phyloP scores from a whole-genome alignment of 1,140 invertebrate species.

The Tribolium madens region DNA sequence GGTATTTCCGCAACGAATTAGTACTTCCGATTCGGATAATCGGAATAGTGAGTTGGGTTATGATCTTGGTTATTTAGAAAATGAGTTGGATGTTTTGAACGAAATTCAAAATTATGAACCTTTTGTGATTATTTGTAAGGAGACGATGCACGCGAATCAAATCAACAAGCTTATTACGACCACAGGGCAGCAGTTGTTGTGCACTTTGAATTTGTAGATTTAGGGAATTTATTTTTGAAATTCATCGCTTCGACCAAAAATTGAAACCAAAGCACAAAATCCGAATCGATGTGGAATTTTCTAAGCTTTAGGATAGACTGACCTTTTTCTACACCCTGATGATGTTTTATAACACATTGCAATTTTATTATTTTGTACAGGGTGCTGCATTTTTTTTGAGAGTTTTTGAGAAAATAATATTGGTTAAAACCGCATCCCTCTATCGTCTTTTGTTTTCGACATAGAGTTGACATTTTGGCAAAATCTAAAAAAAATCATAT shows the following conservation, averaged over 20 bases:
- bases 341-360: no score
- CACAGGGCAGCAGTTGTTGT: constrained; percentile 72
- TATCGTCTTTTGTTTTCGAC: no score
- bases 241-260: constrained; percentile 19
- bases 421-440: no score
- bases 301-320: constrained; percentile 11
- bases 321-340: not conserved
- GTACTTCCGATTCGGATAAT: constrained; percentile 40
- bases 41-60: constrained; percentile 9
- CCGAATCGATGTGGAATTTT: not conserved
- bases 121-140: constrained; percentile 69
- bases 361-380: no score
- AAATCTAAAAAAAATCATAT: no score
- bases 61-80: constrained; percentile 8
- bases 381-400: no score
- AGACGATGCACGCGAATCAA: constrained; percentile 72
- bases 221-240: not conserved
- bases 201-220: constrained; percentile 68
- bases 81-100: constrained; percentile 58
- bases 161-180: constrained; percentile 73
- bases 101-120: constrained; percentile 65
- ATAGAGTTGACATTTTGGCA: no score
- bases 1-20: constrained; percentile 67
- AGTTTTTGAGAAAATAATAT: no score
- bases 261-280: constrained; percentile 23